Percentiles rank a stretch among this genome's conserved stretches.
These are phyloP conservation scores for Aelia acuminata DNA, from an alignment of 2,888 invertebrate species.

Conservation along the genomic window DNA sequence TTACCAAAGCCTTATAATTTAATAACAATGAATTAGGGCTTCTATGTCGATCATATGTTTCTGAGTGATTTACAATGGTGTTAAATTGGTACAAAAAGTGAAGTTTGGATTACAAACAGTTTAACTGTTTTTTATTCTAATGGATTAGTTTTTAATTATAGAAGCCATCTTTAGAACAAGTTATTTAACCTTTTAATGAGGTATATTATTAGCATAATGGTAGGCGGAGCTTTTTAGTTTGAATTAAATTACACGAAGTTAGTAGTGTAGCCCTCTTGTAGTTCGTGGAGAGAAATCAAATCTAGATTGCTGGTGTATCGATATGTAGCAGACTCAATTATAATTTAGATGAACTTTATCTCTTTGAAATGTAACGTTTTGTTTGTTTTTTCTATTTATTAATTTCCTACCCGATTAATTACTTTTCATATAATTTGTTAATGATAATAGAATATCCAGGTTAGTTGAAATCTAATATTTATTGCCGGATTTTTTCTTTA, in stretches of 20 bases:
- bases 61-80: too few species aligned
- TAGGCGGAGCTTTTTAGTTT: not conserved
- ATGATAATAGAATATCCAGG: constrained; percentile 28
- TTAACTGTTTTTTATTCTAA: too few species aligned
- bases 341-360: constrained; percentile 48
- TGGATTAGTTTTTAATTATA: too few species aligned
- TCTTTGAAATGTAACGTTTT: constrained; percentile 51
- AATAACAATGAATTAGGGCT: too few species aligned
- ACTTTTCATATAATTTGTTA: not conserved
- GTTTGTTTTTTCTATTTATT: constrained; percentile 22
- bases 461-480: not conserved
- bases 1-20: too few species aligned
- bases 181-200: not conserved
- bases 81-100: too few species aligned
- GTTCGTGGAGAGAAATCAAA: not conserved
- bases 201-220: not conserved
- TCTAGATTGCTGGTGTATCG: not conserved
- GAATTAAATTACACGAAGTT: not conserved
- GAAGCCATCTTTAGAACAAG: not conserved
- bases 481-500: too few species aligned
- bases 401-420: constrained; percentile 36
- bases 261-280: not conserved
- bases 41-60: too few species aligned
- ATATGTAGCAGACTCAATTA: constrained; percentile 13
- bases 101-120: too few species aligned